Evolutionary conservation across 2,888 invertebrate genomes (phyloP).

Genomic region (Idaea dimidiata): DNA sequence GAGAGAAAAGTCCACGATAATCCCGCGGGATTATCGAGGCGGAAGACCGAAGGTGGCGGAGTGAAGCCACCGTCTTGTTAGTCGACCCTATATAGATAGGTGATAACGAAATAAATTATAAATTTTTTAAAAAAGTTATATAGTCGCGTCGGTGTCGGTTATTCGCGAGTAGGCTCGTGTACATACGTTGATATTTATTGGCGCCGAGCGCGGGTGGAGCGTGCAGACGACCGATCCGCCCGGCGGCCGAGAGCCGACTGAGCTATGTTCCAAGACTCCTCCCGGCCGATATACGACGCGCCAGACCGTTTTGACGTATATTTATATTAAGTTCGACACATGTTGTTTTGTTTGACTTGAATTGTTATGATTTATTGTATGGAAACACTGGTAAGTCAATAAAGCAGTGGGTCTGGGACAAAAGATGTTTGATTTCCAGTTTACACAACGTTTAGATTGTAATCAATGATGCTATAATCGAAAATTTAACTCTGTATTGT

Average conservation of each 20-base stretch:
- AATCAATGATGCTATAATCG: constrained; percentile 25
- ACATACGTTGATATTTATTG: constrained; percentile 79
- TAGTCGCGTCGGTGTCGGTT: constrained; percentile 50
- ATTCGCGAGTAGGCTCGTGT: constrained; percentile 70
- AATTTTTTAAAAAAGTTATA: constrained; percentile 72
- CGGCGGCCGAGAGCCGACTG: constrained; percentile 52
- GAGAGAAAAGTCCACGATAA: not conserved
- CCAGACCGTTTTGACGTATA: constrained; percentile 73
- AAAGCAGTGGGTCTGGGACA: constrained; percentile 80
- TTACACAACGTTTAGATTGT: constrained; percentile 42
- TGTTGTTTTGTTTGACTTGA: constrained; percentile 79
- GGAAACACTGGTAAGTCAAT: constrained; percentile 80
- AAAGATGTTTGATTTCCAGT: constrained; percentile 68
- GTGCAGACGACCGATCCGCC: not conserved
- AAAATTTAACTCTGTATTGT: constrained; percentile 45
- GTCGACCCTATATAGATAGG: constrained; percentile 76
- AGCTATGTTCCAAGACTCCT: constrained; percentile 49
- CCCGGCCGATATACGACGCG: constrained; percentile 48
- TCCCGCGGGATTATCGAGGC: not conserved
- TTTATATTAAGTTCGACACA: constrained; percentile 77
- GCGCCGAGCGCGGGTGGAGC: constrained; percentile 51
- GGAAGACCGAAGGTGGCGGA: constrained; percentile 20
- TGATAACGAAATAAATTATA: constrained; percentile 79
- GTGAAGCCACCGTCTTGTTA: constrained; percentile 41
- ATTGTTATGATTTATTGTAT: constrained; percentile 81